These are phyloP conservation scores for Rhea americana DNA, from an alignment of 2,113 vertebrate species.

Conservation along the genomic window DNA sequence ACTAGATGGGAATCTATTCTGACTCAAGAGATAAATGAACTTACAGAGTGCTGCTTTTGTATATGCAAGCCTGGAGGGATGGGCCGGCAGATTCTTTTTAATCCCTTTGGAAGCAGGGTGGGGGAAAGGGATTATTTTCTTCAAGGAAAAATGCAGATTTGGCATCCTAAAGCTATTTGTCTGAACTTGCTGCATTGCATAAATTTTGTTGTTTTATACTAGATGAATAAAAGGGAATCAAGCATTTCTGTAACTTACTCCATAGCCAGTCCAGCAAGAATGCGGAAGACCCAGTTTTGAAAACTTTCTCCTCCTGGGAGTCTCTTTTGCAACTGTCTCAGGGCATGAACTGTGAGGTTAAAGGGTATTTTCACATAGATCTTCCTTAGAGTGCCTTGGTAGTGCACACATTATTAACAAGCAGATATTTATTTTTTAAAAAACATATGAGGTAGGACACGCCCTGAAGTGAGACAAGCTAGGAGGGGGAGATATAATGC, in stretches of 20 bases:
- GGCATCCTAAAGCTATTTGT: slow-evolving; percentile 40
- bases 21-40: slow-evolving; percentile 28
- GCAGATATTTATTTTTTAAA: not conserved
- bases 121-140: slow-evolving; percentile 32
- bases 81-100: slow-evolving; percentile 47
- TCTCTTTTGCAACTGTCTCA: not conserved
- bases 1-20: slow-evolving; percentile 22
- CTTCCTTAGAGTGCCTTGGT: not conserved
- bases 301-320: not conserved
- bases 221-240: not conserved
- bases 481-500: not conserved
- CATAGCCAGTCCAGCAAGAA: slow-evolving; percentile 24
- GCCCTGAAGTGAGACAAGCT: not conserved
- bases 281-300: slow-evolving; percentile 31
- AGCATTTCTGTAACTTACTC: not conserved
- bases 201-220: not conserved
- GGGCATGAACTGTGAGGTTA: not conserved
- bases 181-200: slow-evolving; percentile 31
- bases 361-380: not conserved
- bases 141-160: slow-evolving; percentile 54
- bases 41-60: slow-evolving; percentile 32
- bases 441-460: not conserved
- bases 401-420: not conserved
- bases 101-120: slow-evolving; percentile 16
- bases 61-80: slow-evolving; percentile 46